A percentile compares a stretch with the other conserved stretches of the same genome.
Evolutionary conservation across 2,113 vertebrate species (phyloP).

Genomic region (Ochotona princeps): DNA sequence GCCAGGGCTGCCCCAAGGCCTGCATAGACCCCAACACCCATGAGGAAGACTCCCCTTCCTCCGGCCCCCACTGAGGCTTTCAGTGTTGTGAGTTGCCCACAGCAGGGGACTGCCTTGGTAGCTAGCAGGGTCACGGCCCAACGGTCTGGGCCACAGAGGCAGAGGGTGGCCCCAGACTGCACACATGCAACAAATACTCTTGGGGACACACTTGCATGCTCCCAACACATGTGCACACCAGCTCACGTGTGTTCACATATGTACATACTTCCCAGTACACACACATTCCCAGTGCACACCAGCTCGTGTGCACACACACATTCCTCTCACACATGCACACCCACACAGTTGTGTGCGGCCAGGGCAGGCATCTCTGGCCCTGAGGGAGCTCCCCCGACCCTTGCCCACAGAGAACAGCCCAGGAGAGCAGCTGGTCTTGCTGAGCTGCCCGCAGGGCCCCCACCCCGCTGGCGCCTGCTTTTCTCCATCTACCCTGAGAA

Average conservation of each 20-base stretch:
- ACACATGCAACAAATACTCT: background rate
- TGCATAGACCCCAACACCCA: background rate
- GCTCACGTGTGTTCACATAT: too few species aligned
- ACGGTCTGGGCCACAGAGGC: accelerated
- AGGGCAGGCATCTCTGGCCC: background rate
- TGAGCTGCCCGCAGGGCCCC: accelerated
- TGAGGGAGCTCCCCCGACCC: background rate
- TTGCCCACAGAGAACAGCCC: background rate
- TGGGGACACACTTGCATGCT: too few species aligned
- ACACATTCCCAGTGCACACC: too few species aligned
- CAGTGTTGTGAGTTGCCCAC: background rate
- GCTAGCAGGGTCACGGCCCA: background rate
- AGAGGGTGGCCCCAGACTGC: background rate
- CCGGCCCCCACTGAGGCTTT: background rate
- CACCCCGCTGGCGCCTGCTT: too few species aligned
- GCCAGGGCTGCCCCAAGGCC: background rate
- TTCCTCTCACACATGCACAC: too few species aligned
- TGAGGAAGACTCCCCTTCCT: background rate
- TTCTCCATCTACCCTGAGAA: too few species aligned
- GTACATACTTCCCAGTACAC: too few species aligned
- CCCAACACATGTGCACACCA: too few species aligned
- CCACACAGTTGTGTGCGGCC: background rate
- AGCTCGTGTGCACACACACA: too few species aligned
- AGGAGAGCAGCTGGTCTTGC: background rate
- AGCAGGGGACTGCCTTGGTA: too few species aligned